A percentile compares a stretch with the other conserved stretches of the same genome.
Conservation (phyloP, 2,113 vertebrate genomes). For the Muntiacus reevesi region DNA sequence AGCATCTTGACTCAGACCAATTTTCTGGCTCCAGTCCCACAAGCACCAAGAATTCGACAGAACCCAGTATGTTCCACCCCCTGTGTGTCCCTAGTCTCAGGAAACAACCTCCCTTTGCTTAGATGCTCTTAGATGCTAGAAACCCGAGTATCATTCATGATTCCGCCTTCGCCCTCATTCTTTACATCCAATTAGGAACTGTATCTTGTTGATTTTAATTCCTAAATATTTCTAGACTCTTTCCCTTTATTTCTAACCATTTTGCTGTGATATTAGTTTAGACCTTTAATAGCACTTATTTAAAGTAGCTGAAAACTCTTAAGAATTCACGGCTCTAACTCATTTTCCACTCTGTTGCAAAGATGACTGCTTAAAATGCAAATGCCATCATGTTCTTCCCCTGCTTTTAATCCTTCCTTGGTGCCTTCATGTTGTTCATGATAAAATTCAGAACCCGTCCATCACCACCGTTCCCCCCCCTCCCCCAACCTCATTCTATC, state of each 20-base stretch:
- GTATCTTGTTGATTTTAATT: neutral
- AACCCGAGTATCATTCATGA: neutral
- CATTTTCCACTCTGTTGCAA: constrained; percentile 12
- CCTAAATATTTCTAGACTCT: neutral
- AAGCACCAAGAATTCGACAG: neutral
- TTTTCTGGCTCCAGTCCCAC: neutral
- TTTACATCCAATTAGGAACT: neutral
- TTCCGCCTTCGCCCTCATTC: neutral
- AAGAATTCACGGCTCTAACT: neutral
- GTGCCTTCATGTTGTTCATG: neutral
- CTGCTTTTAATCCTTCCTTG: neutral
- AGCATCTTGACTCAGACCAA: neutral
- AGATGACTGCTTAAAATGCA: neutral
- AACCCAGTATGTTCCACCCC: neutral
- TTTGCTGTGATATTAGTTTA: neutral
- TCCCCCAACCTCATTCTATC: neutral
- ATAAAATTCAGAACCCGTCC: neutral
- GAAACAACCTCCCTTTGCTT: neutral
- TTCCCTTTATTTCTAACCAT: neutral
- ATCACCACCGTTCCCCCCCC: neutral
- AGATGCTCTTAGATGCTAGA: neutral
- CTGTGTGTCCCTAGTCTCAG: neutral
- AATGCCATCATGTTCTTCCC: neutral
- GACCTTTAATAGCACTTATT: neutral
- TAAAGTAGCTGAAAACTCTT: constrained; percentile 18